These are phyloP conservation scores for Hassar affinis DNA, from an alignment of 2,113 vertebrate genomes.

Conservation along the genomic window DNA sequence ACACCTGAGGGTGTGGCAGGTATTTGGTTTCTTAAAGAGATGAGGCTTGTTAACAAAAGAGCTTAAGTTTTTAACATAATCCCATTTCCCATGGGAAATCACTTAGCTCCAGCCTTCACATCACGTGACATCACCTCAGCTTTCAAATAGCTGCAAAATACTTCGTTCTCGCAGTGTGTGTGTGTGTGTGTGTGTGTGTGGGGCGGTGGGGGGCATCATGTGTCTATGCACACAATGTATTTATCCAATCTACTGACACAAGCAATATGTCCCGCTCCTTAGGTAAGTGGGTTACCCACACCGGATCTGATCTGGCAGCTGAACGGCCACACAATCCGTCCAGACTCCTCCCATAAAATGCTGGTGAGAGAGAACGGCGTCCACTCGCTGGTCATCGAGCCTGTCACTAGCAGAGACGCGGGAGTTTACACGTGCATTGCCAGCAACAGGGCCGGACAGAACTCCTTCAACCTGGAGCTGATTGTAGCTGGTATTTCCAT, in stretches of 20 bases:
- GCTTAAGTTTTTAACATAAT: constrained; percentile 13
- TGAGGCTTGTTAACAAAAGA: constrained; percentile 35
- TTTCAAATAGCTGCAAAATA: neutral
- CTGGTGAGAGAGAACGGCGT: constrained; percentile 94
- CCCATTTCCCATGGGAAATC: constrained; percentile 58
- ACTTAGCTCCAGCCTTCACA: neutral
- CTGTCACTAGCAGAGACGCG: constrained; percentile 85
- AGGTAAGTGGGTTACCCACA: constrained; percentile 95
- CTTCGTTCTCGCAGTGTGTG: neutral
- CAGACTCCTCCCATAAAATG: constrained; percentile 93
- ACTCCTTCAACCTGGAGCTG: constrained; percentile 95
- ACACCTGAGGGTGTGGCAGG: constrained; percentile 49
- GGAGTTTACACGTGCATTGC: constrained; percentile 94
- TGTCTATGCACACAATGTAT: neutral
- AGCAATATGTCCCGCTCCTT: constrained; percentile 30
- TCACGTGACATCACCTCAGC: neutral
- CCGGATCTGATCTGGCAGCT: constrained; percentile 95
- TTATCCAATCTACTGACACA: neutral
- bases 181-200: neutral
- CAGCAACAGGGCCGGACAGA: constrained; percentile 93
- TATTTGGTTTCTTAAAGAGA: constrained; percentile 47
- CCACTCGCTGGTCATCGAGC: constrained; percentile 94
- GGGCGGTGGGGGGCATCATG: no score
- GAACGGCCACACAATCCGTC: constrained; percentile 86
- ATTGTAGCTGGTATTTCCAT: constrained; percentile 86